Evolutionary conservation across 1,140 invertebrate genomes (phyloP).

Genomic region (Frieseomelitta varia): DNA sequence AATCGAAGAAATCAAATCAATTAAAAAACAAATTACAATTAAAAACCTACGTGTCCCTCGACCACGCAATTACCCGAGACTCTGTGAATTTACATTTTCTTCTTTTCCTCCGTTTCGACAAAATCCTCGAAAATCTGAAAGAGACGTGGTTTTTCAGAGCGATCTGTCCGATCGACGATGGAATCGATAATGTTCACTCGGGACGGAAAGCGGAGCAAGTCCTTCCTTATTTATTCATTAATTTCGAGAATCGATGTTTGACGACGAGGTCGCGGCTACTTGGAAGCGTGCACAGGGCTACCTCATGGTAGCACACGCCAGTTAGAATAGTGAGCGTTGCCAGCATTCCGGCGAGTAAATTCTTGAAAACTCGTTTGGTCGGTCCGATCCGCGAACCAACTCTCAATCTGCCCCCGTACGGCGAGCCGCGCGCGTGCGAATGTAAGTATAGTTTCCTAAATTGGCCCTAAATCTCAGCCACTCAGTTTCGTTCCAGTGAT

Average conservation of each 20-base stretch:
- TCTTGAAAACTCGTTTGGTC: slow-evolving; percentile 79
- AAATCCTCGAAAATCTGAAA: slow-evolving; percentile 20
- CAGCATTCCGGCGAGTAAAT: slow-evolving; percentile 77
- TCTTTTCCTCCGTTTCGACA: not conserved
- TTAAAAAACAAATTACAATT: not conserved
- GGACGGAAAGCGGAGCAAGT: slow-evolving; percentile 5
- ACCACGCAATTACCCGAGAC: not conserved
- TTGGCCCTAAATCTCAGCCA: slow-evolving; percentile 66
- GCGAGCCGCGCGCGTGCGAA: slow-evolving; percentile 64
- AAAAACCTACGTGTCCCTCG: not conserved
- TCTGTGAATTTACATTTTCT: not conserved
- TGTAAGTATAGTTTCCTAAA: slow-evolving; percentile 68
- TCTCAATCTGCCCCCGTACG: slow-evolving; percentile 68
- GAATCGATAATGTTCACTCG: slow-evolving; percentile 2
- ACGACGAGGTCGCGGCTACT: slow-evolving; percentile 45
- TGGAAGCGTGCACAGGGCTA: slow-evolving; percentile 35
- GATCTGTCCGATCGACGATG: not conserved
- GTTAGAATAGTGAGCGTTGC: slow-evolving; percentile 74
- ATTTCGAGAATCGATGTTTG: slow-evolving; percentile 56
- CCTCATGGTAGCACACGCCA: slow-evolving; percentile 66
- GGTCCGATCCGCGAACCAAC: slow-evolving; percentile 69
- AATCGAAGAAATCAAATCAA: too few species aligned
- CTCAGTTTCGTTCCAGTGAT: not conserved
- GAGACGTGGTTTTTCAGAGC: not conserved
- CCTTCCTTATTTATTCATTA: slow-evolving; percentile 59